Evolutionary conservation across 2,797 vertebrate genomes (phyloP), one percentile per base, ranked within the genome.

Genomic region (Scarus forsteni): DNA sequence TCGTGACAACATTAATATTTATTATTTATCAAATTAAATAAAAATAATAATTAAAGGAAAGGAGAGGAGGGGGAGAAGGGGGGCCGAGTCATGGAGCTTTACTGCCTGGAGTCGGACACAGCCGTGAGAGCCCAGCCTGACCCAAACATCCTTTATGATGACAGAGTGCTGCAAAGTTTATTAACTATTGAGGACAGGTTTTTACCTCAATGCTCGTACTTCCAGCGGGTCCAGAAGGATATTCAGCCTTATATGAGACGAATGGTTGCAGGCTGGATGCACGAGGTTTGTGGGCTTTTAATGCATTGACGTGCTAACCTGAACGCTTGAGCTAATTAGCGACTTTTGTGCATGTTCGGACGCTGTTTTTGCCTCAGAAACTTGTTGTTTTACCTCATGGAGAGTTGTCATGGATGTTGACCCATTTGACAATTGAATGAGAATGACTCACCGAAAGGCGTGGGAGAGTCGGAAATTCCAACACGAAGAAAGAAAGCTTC

Each of bases 221-320:
- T 98, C 93, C 95, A 97, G 78, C 94, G 95, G 87, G 94, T 98
- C 63, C 98, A 99, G 94, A 95, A 95, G 91, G 97, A 99, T 84
- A 96, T 99, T 82, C 94, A 96, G 81, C 97, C 97, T 59, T 95
- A 95, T 88, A 98, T 99, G 97, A 94, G 98, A 89, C 94, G 95
- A 90, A 96, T 97, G 94, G 94, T 99, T 82, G 96, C 97, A 79
- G 95, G 94, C 83, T 99, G 97, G 97, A 99, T 99, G 97, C 93
- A 98, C 87, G 97, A 98, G 97, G 97, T 99, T 95, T 86, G 96
- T 93, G 61, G 70, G 39, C 46, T 50, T 70, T 87, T 88, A 56
- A 13, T 75, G 65, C 74, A 62, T 74, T 81, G 42, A 40, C 49
- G 44, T 9, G 81, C 81, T 87, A 83, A 82, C 73, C 3, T 45